Percentiles rank a stretch among this genome's conserved stretches.
Evolutionary conservation across 2,888 invertebrate genomes (phyloP).

Genomic region (Palloptera scutellata): DNA sequence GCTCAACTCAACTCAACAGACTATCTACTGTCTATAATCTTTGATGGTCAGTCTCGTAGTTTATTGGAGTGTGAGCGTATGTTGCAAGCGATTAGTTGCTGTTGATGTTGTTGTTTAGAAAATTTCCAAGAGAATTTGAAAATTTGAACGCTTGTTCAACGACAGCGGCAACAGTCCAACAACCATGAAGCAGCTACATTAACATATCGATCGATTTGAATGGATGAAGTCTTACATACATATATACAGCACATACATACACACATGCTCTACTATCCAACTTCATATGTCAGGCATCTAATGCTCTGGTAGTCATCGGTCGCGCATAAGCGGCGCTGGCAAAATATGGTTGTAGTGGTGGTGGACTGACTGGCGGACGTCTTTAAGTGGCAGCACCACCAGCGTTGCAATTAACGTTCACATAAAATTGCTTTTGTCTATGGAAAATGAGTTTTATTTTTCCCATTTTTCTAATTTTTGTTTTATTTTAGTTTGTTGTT

Average conservation of each 20-base stretch:
- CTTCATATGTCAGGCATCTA: too few species aligned
- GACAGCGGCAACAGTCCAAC: background rate
- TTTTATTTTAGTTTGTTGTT: too few species aligned
- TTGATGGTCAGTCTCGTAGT: slow-evolving; percentile 34
- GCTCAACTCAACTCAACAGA: slow-evolving; percentile 38
- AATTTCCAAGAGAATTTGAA: slow-evolving; percentile 9
- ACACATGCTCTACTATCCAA: too few species aligned
- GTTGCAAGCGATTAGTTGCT: slow-evolving; percentile 10
- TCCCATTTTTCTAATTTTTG: too few species aligned
- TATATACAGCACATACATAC: too few species aligned
- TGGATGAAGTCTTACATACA: background rate
- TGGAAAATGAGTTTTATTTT: too few species aligned
- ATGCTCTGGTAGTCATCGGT: too few species aligned
- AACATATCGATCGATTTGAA: slow-evolving; percentile 7
- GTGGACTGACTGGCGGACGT: background rate
- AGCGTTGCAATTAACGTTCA: slow-evolving; percentile 23
- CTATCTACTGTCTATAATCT: slow-evolving; percentile 61
- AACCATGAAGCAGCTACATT: background rate
- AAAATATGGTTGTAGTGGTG: too few species aligned
- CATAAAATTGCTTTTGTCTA: slow-evolving; percentile 16
- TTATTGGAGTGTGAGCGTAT: background rate
- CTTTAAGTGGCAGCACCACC: slow-evolving; percentile 21
- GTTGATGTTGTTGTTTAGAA: slow-evolving; percentile 1
- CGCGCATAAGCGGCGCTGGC: too few species aligned
- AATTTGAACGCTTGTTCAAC: background rate